phyloP scores from a whole-genome alignment of 2,113 vertebrate species.

The Leptobrachium leishanense region DNA sequence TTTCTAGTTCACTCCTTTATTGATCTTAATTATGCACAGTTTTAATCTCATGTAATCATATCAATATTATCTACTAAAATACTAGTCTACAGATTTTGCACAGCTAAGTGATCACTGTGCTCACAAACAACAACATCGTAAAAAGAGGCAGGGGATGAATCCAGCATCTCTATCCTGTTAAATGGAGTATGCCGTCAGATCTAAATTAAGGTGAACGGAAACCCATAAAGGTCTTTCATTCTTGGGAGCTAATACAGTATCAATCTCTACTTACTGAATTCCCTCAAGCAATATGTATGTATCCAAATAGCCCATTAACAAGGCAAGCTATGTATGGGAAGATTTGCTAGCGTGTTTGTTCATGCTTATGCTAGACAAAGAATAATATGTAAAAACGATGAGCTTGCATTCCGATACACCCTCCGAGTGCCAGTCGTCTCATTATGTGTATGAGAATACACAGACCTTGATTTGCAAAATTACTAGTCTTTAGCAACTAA shows the following conservation, averaged over 20 bases:
- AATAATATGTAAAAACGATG: constrained; percentile 14
- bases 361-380: not conserved
- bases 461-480: no score
- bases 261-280: not conserved
- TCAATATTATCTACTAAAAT: no score
- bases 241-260: constrained; percentile 2
- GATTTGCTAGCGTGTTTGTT: constrained; percentile 11
- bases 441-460: no score
- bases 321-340: constrained; percentile 9
- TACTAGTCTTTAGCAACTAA: no score
- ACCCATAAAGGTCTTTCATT: not conserved
- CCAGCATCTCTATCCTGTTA: not conserved
- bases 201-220: not conserved
- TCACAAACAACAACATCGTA: not conserved
- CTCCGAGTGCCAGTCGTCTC: not conserved
- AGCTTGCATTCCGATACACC: constrained; percentile 8
- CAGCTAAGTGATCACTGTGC: no score
- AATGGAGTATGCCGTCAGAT: not conserved
- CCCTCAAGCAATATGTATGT: not conserved
- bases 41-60: no score
- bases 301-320: not conserved
- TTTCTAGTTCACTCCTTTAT: no score
- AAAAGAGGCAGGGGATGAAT: not conserved
- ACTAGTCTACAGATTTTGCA: no score
- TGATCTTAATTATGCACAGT: no score